These are phyloP conservation scores for Amblyraja radiata DNA, from an alignment of 2,797 vertebrate genomes.

Conservation along the genomic window DNA sequence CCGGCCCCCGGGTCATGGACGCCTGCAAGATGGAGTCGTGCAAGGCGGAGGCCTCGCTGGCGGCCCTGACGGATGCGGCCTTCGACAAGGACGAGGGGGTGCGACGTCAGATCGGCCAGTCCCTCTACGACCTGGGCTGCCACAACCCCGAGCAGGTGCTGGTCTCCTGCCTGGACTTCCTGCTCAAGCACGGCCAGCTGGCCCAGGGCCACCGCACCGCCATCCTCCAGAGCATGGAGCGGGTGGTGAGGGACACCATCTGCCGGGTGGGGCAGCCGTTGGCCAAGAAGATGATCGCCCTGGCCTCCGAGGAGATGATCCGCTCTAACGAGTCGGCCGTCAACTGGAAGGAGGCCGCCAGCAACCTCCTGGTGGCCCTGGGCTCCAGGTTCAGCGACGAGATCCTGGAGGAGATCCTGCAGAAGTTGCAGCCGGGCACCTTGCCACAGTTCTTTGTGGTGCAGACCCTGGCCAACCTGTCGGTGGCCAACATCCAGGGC, in stretches of 20 bases:
- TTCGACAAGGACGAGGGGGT: conserved; percentile 8
- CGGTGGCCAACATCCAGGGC: conserved; percentile 27
- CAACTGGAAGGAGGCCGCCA: conserved; percentile 10
- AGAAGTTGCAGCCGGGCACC: conserved; percentile 19
- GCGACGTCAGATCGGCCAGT: not conserved
- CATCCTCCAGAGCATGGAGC: conserved; percentile 36
- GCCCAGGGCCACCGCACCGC: conserved; percentile 1
- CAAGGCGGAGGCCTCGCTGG: not conserved
- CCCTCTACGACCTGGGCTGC: conserved; percentile 11
- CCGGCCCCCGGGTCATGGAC: conserved; percentile 43
- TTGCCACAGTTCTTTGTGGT: conserved; percentile 5
- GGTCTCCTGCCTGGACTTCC: not conserved
- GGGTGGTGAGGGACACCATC: not conserved
- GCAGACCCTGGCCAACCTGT: conserved; percentile 25
- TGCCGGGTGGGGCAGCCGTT: not conserved
- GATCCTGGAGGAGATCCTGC: conserved; percentile 29
- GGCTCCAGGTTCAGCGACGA: conserved; percentile 20
- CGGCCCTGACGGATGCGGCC: not conserved
- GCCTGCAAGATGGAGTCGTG: not conserved
- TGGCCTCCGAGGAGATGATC: conserved; percentile 37
- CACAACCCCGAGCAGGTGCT: conserved; percentile 3
- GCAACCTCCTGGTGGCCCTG: conserved; percentile 32
- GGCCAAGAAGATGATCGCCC: not conserved
- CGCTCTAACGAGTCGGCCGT: not conserved
- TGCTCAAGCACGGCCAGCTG: conserved; percentile 21